Evolutionary conservation across 2,113 vertebrate species (phyloP), one percentile per base, ranked within the genome.

Genomic region (Nematolebias whitei): DNA sequence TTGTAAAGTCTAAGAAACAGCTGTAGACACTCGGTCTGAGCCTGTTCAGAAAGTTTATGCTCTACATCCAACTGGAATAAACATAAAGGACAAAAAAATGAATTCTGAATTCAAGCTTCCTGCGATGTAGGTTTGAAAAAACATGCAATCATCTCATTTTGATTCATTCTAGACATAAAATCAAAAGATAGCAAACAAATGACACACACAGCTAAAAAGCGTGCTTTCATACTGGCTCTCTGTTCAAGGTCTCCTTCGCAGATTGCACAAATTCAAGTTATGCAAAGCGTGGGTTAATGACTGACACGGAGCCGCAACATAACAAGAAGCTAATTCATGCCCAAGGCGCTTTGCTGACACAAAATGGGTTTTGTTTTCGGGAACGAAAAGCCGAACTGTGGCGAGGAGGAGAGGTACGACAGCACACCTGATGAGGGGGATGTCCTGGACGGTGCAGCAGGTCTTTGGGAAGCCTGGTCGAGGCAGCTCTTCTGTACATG

Each of bases 401-500:
- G 50, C 4, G 43, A 40, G 14, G 53, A 55, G 47, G 24, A 58
- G 50, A 15, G 15, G 40, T 32, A 0, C 14, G 61, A 22, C 3
- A 43, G 22, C 18, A 55, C 50, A 96, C 96, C 96, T 97, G 88
- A 97, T 96, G 76, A 97, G 92, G 44, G 96, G 96, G 48, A 97
- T 91, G 78, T 97, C 95, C 15, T 96, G 94, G 72, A 96, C 78
- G 71, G 96, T 96, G 83, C 95, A 96, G 89, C 96, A 97, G 16
- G 92, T 94, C 90, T 97, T 97, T 40, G 95, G 95, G 63, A 93
- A 94, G 77, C 95, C 95, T 16, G 91, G 94, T 52, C 95, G 92
- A 26, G 91, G 80, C 19, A 92, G 90, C 79, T 96, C 94, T 80
- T 93, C 91, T 84, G 90, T 89, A 78, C 96, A 97, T 0, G 94